A percentile compares a stretch with the other conserved stretches of the same genome.
These are phyloP conservation scores for Microchrysa polita DNA, from an alignment of 2,888 invertebrate species.

Conservation along the genomic window DNA sequence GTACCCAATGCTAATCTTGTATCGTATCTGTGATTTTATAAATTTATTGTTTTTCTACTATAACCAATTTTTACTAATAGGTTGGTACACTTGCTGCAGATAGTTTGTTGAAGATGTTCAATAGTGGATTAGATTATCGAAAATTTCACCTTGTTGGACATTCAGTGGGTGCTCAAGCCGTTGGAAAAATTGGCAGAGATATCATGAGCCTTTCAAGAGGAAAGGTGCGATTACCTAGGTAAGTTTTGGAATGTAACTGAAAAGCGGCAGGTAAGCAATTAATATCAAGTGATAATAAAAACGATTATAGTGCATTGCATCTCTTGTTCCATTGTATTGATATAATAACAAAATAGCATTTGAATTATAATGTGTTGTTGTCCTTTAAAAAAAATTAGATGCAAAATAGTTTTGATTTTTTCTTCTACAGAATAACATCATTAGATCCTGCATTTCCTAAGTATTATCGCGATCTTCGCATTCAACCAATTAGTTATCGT, in stretches of 20 bases:
- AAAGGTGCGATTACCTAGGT: slow-evolving; percentile 48
- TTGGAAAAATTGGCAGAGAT: slow-evolving; percentile 50
- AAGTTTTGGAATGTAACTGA: neutral
- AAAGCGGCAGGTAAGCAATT: too few species aligned
- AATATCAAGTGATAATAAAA: too few species aligned
- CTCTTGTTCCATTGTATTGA: too few species aligned
- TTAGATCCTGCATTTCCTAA: slow-evolving; percentile 52
- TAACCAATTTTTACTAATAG: slow-evolving; percentile 50
- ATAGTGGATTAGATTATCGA: slow-evolving; percentile 49
- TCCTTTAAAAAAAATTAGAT: neutral
- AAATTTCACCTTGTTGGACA: slow-evolving; percentile 52
- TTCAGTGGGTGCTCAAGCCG: slow-evolving; percentile 52
- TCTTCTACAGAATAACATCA: slow-evolving; percentile 50
- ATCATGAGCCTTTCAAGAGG: slow-evolving; percentile 48
- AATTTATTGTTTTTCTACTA: too few species aligned
- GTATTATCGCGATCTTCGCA: slow-evolving; percentile 46
- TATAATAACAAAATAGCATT: too few species aligned
- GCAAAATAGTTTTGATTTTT: too few species aligned
- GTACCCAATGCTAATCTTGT: slow-evolving; percentile 60
- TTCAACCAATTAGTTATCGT: slow-evolving; percentile 60
- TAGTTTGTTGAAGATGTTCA: slow-evolving; percentile 56
- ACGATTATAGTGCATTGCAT: too few species aligned
- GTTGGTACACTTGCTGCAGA: slow-evolving; percentile 55
- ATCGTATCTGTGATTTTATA: neutral
- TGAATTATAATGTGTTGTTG: neutral